Evolutionary conservation across 2,797 vertebrate genomes (phyloP).

Genomic region (Astyanax mexicanus): DNA sequence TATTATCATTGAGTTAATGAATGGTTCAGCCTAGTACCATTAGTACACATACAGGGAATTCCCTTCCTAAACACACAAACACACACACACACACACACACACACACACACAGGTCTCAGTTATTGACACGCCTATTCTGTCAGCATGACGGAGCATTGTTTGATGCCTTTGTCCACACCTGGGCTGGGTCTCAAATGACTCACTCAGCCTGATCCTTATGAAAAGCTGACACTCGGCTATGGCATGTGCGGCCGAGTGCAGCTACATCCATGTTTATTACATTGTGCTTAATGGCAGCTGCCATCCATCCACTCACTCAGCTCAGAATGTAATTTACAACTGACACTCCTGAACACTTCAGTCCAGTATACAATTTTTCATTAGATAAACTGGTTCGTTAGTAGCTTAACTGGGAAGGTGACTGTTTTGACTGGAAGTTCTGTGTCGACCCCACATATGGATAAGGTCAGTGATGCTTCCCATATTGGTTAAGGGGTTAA

Average conservation of each 20-base stretch:
- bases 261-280: not conserved
- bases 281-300: not conserved
- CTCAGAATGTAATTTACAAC: too few relatives aligned
- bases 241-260: not conserved
- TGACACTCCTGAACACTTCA: not conserved
- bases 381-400: too few relatives aligned
- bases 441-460: too few relatives aligned
- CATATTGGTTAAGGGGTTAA: too few relatives aligned
- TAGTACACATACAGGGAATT: not conserved
- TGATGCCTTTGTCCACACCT: slow-evolving; percentile 27
- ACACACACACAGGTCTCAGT: not conserved
- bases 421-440: too few relatives aligned
- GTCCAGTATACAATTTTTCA: not conserved
- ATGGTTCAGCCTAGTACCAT: too few relatives aligned
- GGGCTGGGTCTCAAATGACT: slow-evolving; percentile 33
- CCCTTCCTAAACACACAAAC: not conserved
- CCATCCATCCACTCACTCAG: not conserved
- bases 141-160: slow-evolving; percentile 48
- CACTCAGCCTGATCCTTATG: not conserved
- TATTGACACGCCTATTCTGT: slow-evolving; percentile 36
- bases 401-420: not conserved
- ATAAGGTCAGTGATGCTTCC: too few relatives aligned
- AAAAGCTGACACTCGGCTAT: not conserved
- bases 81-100: not conserved
- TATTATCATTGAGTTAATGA: too few relatives aligned